Percentiles rank a stretch among this genome's conserved stretches.
Evolutionary conservation across 2,113 vertebrate species (phyloP).

Genomic region (Tor tambroides): DNA sequence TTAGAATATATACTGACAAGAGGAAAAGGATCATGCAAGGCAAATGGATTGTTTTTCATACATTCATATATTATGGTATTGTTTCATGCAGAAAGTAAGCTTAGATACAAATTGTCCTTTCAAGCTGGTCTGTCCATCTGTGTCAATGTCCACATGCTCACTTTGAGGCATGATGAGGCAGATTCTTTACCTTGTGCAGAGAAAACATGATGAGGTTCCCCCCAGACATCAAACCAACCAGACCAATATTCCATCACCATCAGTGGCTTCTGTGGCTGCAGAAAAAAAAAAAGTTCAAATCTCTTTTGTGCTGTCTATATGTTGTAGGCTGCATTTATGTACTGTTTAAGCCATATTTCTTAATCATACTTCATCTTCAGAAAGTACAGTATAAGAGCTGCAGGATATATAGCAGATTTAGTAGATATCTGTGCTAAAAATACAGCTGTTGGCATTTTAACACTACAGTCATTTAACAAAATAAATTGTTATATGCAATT

Average conservation of each 20-base stretch:
- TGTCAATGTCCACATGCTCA: neutral
- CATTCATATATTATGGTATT: neutral
- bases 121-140: neutral
- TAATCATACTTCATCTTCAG: neutral
- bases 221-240: conserved; percentile 95
- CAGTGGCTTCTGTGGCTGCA: conserved; percentile 83
- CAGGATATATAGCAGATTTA: neutral
- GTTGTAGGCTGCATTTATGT: neutral
- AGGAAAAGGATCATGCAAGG: neutral
- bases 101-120: neutral
- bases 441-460: neutral
- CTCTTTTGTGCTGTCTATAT: neutral
- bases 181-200: conserved; percentile 80
- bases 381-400: too few species aligned
- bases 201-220: conserved; percentile 85
- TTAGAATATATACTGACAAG: neutral
- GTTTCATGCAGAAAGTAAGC: neutral
- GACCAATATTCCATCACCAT: conserved; percentile 98
- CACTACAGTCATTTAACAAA: neutral
- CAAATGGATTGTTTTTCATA: neutral
- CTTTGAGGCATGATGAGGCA: neutral
- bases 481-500: neutral
- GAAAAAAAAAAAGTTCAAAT: neutral
- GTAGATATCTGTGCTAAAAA: neutral
- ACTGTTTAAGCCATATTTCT: neutral